A percentile compares a stretch with the other conserved stretches of the same genome.
These are phyloP conservation scores for Calycopis cecrops DNA, from an alignment of 1,140 invertebrate species.

Conservation along the genomic window DNA sequence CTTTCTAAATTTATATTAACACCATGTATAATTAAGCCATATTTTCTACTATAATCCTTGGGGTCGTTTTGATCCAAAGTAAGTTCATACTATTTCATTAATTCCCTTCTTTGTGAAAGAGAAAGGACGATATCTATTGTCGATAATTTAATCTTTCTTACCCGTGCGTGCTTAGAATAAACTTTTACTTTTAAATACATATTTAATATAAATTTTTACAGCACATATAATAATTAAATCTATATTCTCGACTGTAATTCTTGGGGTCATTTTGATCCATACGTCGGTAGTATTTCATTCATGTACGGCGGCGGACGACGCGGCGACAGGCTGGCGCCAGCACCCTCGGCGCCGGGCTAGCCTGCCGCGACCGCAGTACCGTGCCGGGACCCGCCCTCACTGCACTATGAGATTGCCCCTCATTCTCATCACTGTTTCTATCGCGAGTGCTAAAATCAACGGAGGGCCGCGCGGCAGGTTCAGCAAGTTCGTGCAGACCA, in stretches of 20 bases:
- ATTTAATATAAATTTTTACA: no score
- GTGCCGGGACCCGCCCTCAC: constrained; percentile 48
- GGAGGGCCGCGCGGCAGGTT: constrained; percentile 49
- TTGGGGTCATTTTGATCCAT: background rate
- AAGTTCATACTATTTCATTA: constrained; percentile 26
- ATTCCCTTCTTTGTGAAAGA: no score
- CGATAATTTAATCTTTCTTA: no score
- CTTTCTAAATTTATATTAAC: no score
- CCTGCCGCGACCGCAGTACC: constrained; percentile 51
- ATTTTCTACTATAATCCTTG: no score
- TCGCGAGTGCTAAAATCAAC: constrained; percentile 41
- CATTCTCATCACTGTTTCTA: constrained; percentile 27
- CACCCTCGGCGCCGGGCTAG: constrained; percentile 42
- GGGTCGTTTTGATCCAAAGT: background rate
- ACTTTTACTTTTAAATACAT: no score
- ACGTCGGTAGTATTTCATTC: constrained; percentile 27
- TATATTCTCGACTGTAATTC: no score
- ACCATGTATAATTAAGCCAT: no score
- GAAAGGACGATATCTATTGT: no score
- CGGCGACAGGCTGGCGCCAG: constrained; percentile 46
- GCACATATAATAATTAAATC: no score
- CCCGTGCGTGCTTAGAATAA: no score
- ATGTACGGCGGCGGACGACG: constrained; percentile 32
- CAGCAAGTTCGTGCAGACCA: constrained; percentile 25
- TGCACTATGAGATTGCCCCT: constrained; percentile 47